Evolutionary conservation across 2,797 vertebrate species (phyloP), one percentile per base, ranked within the genome.

Genomic region (Cryptoblepharus egeriae): DNA sequence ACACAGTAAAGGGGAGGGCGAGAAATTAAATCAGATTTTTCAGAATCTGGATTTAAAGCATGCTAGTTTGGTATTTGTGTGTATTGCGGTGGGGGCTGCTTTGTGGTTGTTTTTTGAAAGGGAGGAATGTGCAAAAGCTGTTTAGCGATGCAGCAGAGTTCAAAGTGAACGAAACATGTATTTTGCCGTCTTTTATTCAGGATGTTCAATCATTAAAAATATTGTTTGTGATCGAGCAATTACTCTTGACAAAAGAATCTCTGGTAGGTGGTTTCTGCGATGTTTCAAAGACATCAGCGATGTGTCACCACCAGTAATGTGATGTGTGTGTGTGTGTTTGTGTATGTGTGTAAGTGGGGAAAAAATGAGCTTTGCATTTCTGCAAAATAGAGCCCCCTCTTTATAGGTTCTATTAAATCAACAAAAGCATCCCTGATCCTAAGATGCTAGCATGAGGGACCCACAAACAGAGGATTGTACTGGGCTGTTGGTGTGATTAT

Each of bases 221-320:
- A 90, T 91, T 90, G 91, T 89, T 93, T 85, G 81, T 85, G 91
- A 94, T 88, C 65, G 88, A 87, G 91, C 92, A 92, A 93, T 94
- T 93, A 82, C 90, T 90, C 92, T 93, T 79, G 87, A 90, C 93
- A 93, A 92, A 92, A 90, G 91, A 77, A 87, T 83, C 82, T 86
- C 4, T 35, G 88, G 88, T 86, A 90, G 92, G 90, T 81, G 77
- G 45, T 86, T 92, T 91, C 89, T 78, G 84, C 75, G 77, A 81
- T 5, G 74, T 82, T 83, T 88, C 83, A 45, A 0, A 89, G 90
- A 90, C 90, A 90, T 93, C 91, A 89, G 90, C 92, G 90, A 76
- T 75, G 75, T 64, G 76, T 87, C 88, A 90, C 88, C 83, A 80
- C 88, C 39, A 73, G 88, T 82, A 24, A 1, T 76, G 0, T 0